Evolutionary conservation across 1,140 invertebrate genomes (phyloP), one percentile per base, ranked within the genome.

Genomic region (Andricus grossulariae): DNA sequence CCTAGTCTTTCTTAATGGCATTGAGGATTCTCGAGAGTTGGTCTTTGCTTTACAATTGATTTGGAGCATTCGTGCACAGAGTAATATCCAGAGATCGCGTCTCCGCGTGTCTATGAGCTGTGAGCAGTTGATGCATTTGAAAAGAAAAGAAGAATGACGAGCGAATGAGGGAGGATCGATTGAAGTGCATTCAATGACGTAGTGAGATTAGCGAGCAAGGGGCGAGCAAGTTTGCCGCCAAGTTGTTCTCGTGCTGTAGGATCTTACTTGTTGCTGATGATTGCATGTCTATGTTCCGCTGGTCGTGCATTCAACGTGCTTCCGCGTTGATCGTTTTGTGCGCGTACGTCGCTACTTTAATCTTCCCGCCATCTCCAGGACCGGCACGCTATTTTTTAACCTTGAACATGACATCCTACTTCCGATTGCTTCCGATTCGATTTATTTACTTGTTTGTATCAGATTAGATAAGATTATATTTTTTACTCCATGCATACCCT

Each of bases 241-340:
- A 83, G 82, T 78, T 82, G 86, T 86, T 88, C 82, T 82, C 80
- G 81, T 84, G 85, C 81, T 84, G 73, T 83, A 87, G 84, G 82
- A 83, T 89, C 82, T 89, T 88, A 90, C 88, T 90, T 90, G 88
- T 90, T 90, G 88, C 88, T 90, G 88, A 89, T 85, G 85, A 84
- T 90, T 89, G 88, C 88, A 90, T 90, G 88, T 89, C 87, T 88
- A 84, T 84, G 80, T 80, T 66, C 60, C 80, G 73, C 78, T 74
- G 80, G 75, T 83, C 82, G 81, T 85, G 85, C 83, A 83, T 85
- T 88, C 80, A 78, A 77, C 78, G 79, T 82, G 86, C 86, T 88
- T 89, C 78, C 77, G 80, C 75, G 84, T 81, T 86, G 86, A 88
- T 88, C 85, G 85, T 86, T 87, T 85, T 78, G 83, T 82, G 83